phyloP scores from a whole-genome alignment of 1,140 invertebrate genomes.

The Pogonomyrmex californicus region DNA sequence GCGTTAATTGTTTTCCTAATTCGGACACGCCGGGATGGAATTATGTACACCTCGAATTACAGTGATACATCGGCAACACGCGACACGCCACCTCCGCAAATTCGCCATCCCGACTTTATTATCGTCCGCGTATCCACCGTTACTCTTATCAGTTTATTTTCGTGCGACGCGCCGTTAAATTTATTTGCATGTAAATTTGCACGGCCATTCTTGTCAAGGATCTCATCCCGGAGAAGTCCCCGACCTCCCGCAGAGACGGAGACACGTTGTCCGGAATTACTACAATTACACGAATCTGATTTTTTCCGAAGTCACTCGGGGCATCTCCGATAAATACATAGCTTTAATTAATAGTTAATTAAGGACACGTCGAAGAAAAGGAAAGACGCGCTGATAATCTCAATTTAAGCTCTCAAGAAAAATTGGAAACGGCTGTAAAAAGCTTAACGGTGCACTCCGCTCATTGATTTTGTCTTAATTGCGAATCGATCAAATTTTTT shows the following conservation, averaged over 20 bases:
- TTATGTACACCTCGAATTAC: conserved; percentile 71
- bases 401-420: background rate
- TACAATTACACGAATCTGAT: conserved; percentile 26
- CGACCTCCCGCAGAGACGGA: background rate
- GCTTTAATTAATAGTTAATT: conserved; percentile 7
- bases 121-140: background rate
- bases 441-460: background rate
- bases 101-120: conserved; percentile 20
- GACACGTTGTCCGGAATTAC: conserved; percentile 12
- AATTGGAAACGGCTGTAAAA: background rate
- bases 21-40: conserved; percentile 50
- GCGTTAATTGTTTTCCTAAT: conserved; percentile 76
- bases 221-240: background rate
- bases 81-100: conserved; percentile 51
- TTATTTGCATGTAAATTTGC: conserved; percentile 55
- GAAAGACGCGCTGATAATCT: background rate
- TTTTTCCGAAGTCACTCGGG: background rate
- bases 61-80: conserved; percentile 67
- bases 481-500: conserved; percentile 31
- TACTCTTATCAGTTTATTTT: conserved; percentile 41
- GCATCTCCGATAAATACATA: background rate
- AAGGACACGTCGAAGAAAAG: background rate
- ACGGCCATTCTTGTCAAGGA: conserved; percentile 23
- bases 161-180: conserved; percentile 27
- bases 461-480: conserved; percentile 43